Evolutionary conservation across 2,797 vertebrate species (phyloP).

Genomic region (Microhierax caerulescens): DNA sequence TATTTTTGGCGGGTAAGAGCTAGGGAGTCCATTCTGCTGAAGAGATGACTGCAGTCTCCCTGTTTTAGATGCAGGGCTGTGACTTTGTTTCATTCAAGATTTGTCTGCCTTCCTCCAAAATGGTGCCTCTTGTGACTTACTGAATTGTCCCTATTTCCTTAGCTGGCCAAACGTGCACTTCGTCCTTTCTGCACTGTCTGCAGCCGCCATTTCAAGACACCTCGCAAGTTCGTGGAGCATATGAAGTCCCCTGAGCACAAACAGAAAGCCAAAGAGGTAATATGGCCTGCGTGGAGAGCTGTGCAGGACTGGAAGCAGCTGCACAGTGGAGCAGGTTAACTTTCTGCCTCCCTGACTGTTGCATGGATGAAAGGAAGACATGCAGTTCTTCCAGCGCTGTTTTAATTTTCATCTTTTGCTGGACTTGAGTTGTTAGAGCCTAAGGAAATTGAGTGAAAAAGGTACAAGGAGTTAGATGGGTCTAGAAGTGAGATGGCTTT

Average conservation of each 20-base stretch:
- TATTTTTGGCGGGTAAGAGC: not conserved
- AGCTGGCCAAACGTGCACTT: slow-evolving; percentile 85
- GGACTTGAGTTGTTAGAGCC: not conserved
- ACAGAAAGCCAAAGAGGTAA: slow-evolving; percentile 86
- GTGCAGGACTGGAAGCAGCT: not conserved
- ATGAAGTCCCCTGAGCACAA: slow-evolving; percentile 90
- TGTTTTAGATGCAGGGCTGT: not conserved
- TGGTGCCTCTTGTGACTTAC: not conserved
- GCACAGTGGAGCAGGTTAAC: not conserved
- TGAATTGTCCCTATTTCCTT: not conserved
- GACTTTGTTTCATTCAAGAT: not conserved
- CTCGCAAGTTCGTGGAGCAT: slow-evolving; percentile 92
- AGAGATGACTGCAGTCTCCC: not conserved
- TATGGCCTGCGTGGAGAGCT: not conserved
- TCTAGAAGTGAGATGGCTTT: not conserved
- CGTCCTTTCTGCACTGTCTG: slow-evolving; percentile 91
- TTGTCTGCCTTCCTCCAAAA: not conserved
- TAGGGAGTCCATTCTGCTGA: not conserved
- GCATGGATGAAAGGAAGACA: not conserved
- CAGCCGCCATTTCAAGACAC: slow-evolving; percentile 89
- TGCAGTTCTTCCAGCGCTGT: not conserved
- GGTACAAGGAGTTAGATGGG: not conserved
- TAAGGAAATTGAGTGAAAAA: not conserved
- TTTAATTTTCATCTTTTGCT: not conserved
- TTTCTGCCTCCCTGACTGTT: not conserved